Conservation (phyloP, 2,113 vertebrate genomes). For the Chaetops frenatus region DNA sequence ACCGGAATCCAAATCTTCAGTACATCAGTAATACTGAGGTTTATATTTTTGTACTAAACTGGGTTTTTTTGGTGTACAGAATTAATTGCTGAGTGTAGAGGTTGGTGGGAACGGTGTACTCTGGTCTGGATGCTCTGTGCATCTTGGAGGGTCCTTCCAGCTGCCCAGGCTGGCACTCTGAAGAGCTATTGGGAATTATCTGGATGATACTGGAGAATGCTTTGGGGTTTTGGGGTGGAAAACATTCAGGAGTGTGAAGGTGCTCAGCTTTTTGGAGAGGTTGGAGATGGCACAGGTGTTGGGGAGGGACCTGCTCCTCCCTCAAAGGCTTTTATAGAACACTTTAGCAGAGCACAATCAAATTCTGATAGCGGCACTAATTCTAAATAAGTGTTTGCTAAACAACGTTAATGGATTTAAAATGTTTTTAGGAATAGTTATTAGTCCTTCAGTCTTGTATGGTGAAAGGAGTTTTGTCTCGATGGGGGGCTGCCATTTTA, state of each 20-base stretch:
- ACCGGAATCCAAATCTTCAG: neutral
- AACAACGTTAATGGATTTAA: slow-evolving; percentile 41
- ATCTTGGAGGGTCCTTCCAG: neutral
- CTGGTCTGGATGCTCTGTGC: neutral
- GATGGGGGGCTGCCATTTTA: slow-evolving; percentile 43
- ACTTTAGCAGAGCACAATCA: neutral
- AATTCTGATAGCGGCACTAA: neutral
- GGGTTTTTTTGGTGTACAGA: neutral
- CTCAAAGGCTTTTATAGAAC: neutral
- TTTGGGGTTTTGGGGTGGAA: neutral
- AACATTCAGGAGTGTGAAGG: fast-evolving
- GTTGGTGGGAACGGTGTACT: neutral
- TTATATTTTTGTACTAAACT: neutral
- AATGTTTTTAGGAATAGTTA: slow-evolving; percentile 46
- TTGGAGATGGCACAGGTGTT: neutral
- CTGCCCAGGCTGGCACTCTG: neutral
- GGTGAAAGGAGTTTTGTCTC: slow-evolving; percentile 35
- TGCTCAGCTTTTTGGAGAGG: neutral
- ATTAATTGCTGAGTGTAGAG: neutral
- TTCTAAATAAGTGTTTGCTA: slow-evolving; percentile 56
- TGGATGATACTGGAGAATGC: neutral
- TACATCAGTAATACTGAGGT: neutral
- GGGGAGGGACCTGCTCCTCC: neutral
- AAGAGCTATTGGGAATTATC: neutral
- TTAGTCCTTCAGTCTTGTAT: slow-evolving; percentile 9